These are phyloP conservation scores for Caenorhabditis imperialis DNA, from an alignment of 2,888 invertebrate species.

Conservation along the genomic window DNA sequence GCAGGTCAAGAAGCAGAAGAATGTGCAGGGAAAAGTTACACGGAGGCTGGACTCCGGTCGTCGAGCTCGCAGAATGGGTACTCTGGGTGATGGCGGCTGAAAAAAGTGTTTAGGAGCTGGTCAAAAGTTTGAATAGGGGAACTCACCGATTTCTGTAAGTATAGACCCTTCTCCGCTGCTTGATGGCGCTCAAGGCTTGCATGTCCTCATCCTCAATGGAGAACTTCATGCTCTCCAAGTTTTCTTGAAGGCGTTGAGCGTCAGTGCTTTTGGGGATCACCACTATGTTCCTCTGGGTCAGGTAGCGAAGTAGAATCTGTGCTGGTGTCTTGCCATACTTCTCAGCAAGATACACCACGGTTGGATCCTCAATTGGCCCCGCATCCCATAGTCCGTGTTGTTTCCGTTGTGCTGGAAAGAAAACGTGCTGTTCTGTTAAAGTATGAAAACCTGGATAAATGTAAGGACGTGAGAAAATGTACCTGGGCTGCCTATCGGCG, in stretches of 20 bases:
- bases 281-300: slow-evolving; percentile 48
- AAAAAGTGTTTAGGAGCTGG: no score
- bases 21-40: background rate
- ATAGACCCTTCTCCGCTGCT: slow-evolving; percentile 18
- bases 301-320: slow-evolving; percentile 51
- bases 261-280: slow-evolving; percentile 57
- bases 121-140: background rate
- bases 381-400: slow-evolving; percentile 18
- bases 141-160: background rate
- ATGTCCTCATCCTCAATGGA: slow-evolving; percentile 41
- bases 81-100: slow-evolving; percentile 41
- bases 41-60: slow-evolving; percentile 6
- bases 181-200: slow-evolving; percentile 16
- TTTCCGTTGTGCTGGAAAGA: slow-evolving; percentile 17
- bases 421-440: no score
- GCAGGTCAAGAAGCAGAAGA: background rate
- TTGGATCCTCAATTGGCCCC: slow-evolving; percentile 53
- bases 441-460: no score
- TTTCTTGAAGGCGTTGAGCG: slow-evolving; percentile 34
- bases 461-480: no score
- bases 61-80: slow-evolving; percentile 48
- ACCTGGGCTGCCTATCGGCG: slow-evolving; percentile 58
- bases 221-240: slow-evolving; percentile 53
- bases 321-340: slow-evolving; percentile 68
- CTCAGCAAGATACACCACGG: slow-evolving; percentile 51